A percentile compares a stretch with the other conserved stretches of the same genome.
Conservation (phyloP, 2,797 vertebrate species). For the Myiothlypis chrysogaster region DNA sequence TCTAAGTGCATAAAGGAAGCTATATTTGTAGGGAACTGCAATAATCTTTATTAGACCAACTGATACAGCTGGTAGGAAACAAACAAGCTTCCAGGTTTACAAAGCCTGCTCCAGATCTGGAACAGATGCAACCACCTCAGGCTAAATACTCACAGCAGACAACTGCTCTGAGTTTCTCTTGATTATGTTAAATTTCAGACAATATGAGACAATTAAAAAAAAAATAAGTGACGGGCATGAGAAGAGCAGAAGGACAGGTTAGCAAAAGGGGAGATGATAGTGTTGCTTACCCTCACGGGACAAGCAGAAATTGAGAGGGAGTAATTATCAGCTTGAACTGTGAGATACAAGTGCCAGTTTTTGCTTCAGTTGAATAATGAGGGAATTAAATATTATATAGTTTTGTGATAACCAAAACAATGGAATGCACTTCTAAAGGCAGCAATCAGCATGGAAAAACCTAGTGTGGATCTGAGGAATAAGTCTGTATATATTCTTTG, state of each 20-base stretch:
- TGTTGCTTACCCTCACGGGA: neutral
- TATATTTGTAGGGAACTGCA: conserved; percentile 11
- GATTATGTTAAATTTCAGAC: neutral
- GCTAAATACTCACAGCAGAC: conserved; percentile 10
- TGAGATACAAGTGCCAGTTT: neutral
- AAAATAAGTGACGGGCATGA: neutral
- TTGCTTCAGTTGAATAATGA: neutral
- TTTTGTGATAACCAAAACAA: neutral
- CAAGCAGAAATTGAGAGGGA: neutral
- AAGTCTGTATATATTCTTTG: neutral
- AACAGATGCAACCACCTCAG: neutral
- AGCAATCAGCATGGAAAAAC: neutral
- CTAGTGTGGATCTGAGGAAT: neutral
- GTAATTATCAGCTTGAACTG: neutral
- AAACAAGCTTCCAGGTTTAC: neutral
- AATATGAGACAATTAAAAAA: neutral
- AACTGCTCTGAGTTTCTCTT: neutral
- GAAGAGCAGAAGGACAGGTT: neutral
- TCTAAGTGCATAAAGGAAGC: conserved; percentile 1
- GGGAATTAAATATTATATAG: neutral
- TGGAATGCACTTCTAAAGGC: neutral
- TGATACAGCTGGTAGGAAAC: conserved; percentile 38
- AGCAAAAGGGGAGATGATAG: neutral
- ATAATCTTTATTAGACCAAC: conserved; percentile 33
- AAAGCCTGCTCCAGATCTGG: neutral